phyloP scores from a whole-genome alignment of 1,140 invertebrate species.

The Polypedilum vanderplanki region DNA sequence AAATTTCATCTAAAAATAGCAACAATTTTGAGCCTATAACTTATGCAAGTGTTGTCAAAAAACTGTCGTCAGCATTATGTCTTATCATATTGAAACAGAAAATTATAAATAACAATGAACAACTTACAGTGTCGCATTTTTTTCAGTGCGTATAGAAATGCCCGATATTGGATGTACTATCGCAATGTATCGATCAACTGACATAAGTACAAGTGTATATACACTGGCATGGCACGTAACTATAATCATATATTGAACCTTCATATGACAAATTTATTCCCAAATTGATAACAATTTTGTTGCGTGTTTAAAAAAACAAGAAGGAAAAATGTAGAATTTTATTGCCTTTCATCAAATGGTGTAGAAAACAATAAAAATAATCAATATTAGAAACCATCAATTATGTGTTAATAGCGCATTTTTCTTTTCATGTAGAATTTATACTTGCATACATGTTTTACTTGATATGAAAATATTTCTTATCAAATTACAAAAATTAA shows the following conservation, averaged over 20 bases:
- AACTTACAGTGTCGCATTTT: slow-evolving; percentile 59
- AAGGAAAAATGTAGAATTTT: not conserved
- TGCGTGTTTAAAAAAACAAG: not conserved
- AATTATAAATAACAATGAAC: not conserved
- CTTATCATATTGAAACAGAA: not conserved
- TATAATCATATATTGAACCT: slow-evolving; percentile 59
- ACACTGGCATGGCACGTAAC: slow-evolving; percentile 50
- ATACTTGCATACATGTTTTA: too few relatives aligned
- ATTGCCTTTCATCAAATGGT: not conserved
- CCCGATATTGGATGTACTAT: slow-evolving; percentile 89
- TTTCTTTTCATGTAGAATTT: too few relatives aligned
- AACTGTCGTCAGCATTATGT: too few relatives aligned
- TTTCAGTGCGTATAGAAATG: slow-evolving; percentile 72
- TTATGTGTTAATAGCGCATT: too few relatives aligned
- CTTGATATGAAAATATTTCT: too few relatives aligned
- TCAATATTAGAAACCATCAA: too few relatives aligned
- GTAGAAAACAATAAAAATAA: not conserved
- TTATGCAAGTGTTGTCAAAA: too few relatives aligned
- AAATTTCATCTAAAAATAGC: too few relatives aligned
- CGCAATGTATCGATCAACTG: slow-evolving; percentile 83
- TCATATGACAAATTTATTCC: too few relatives aligned
- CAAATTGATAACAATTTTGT: too few relatives aligned
- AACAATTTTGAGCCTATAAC: too few relatives aligned
- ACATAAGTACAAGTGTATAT: slow-evolving; percentile 31
- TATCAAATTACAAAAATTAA: too few relatives aligned